phyloP scores from a whole-genome alignment of 2,113 vertebrate species.

The Crypturellus undulatus region DNA sequence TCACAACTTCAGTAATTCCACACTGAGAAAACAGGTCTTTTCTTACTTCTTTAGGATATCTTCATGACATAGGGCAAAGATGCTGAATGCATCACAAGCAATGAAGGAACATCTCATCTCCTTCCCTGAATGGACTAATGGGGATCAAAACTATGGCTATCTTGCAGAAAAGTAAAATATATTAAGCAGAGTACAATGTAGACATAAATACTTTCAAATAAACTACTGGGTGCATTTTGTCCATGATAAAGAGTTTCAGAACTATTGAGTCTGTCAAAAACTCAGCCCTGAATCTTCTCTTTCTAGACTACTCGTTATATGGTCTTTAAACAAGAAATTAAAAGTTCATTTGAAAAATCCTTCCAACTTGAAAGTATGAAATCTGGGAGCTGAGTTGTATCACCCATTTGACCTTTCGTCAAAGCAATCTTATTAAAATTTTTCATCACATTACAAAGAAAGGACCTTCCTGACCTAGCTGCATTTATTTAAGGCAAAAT shows the following conservation, averaged over 20 bases:
- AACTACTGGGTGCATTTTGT: neutral
- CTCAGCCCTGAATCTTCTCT: neutral
- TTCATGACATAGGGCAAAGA: neutral
- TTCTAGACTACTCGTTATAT: neutral
- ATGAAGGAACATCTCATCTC: neutral
- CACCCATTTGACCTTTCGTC: neutral
- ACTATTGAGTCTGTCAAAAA: neutral
- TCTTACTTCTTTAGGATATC: neutral
- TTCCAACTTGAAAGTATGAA: neutral
- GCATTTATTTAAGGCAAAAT: neutral
- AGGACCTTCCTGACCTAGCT: rapidly evolving
- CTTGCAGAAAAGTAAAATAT: neutral
- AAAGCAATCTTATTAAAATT: neutral
- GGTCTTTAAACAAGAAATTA: neutral
- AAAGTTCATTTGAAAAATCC: neutral
- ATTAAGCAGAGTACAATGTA: neutral
- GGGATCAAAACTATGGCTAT: neutral
- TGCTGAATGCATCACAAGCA: neutral
- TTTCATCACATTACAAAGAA: neutral
- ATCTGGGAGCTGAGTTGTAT: neutral
- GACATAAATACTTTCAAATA: neutral
- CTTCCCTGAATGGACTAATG: neutral
- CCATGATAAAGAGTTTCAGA: neutral
- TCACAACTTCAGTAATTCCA: neutral
- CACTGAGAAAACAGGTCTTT: neutral